Base-by-base conservation (phyloP, 2,113 vertebrate genomes). In the Centrocercus urophasianus region DNA sequence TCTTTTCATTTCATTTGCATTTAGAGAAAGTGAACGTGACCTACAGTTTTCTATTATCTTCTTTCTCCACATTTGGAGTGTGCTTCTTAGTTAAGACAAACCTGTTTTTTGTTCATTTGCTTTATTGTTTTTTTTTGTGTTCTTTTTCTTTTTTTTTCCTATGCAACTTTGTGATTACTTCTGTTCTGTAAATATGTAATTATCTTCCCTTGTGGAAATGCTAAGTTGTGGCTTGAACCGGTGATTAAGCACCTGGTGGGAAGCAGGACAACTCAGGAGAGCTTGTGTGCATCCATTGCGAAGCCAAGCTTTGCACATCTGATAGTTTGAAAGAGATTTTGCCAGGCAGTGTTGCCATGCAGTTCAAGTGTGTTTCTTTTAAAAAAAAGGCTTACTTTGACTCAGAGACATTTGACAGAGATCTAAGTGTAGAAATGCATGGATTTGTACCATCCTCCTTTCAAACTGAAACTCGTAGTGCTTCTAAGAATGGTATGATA, bases 381-480 rank as follows among this genome's bases (percentile, higher is more conserved):
- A 70, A 88, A 43, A 69, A 64, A 92, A 92, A 75, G 40, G 22
- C 1, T 2, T 54, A 50, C 89, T 67, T 76, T 93, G 79, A 74
- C 92, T 92, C 38, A 13, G 90, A 78, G 88, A 70, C 40, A 43
- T 83, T 84, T 76, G 34, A 93, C 72, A 93, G 72, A 78, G 73
- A 77, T 73, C 57, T 85, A 47, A 87, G 87, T 57, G 32, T 82
- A 90, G 9, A 70, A 86, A 83, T 81, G 63, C 82, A 89, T 86
- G 88, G 90, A 86, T 92, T 92, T 90, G 43, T 86, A 72, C 54
- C 13, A 0, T 72, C 63, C 83, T 94, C 84, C 86, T 88, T 71
- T 60, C 42, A 90, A 48, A 28, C 25, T 67, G 50, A 90, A 90
- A 64, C 57, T 30, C 36, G 5, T n/a, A 69, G 84, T 87, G 36